Conservation (phyloP, 2,113 vertebrate genomes). For the Macheiramphus alcinus region DNA sequence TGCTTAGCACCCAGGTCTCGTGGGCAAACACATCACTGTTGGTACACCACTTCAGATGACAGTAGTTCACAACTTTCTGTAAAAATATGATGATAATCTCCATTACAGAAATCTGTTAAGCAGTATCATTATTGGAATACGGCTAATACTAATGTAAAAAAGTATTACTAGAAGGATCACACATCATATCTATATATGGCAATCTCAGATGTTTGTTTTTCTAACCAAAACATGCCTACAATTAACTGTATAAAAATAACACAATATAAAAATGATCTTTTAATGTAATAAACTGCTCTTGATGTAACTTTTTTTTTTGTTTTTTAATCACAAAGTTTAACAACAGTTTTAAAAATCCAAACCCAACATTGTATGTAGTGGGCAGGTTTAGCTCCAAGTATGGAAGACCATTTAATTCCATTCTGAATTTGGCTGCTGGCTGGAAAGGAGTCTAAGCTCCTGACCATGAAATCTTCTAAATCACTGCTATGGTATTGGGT, state of each 20-base stretch:
- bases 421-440: not conserved
- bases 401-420: not conserved
- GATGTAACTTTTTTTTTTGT: not conserved
- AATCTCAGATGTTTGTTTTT: not conserved
- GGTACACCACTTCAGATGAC: not conserved
- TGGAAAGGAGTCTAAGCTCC: not conserved
- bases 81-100: not conserved
- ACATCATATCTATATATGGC: not conserved
- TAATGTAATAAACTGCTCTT: not conserved
- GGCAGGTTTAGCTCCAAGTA: not conserved
- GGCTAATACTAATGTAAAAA: not conserved
- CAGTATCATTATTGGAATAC: not conserved
- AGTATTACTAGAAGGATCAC: not conserved
- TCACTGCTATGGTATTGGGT: not conserved
- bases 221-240: not conserved
- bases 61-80: not conserved
- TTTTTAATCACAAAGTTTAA: not conserved
- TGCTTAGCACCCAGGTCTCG: not conserved
- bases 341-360: not conserved
- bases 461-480: not conserved
- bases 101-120: not conserved
- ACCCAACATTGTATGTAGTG: not conserved
- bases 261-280: not conserved
- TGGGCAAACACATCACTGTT: not conserved
- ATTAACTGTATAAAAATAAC: not conserved